Evolutionary conservation across 2,888 invertebrate species (phyloP), one percentile per base, ranked within the genome.

Genomic region (Cryptus viduatorius): DNA sequence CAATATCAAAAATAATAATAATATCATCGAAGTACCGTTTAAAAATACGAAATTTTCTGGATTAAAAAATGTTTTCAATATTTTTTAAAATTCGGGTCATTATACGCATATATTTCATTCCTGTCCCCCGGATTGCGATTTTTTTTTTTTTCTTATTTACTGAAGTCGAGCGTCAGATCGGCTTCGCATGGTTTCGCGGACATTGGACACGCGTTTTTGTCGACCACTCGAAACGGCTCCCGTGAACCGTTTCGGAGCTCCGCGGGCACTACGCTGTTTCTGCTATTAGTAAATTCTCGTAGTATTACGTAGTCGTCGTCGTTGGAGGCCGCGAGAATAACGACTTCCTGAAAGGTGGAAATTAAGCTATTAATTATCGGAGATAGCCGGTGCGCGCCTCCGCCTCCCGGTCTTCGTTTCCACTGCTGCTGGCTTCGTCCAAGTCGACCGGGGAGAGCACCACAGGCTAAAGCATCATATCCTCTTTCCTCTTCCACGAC

Each of bases 351-450:
- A 92, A 91, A 91, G 91, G 89, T 91, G 90, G 90, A 92, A 92
- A 92, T 92, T 92, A 90, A 92, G 92, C 92, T 92, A 92, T 92
- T 92, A 92, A 92, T 92, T 92, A 92, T 90, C 88, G 88, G 83
- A 77, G 75, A 85, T 79, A 69, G 86, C 85, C 82, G 71, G 59
- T 29, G 46, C 46, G 56, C 16, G 75, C 59, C 82, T 76, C 64
- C 71, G 81, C 83, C 78, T 85, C 76, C 78, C 46, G 82, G 71
- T 82, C 79, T 79, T 78, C 65, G 46, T 50, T 37, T 50, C 8
- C 44, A 5, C 29, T 50, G 53, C 29, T 50, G 53, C 48, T 46
- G 65, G n/a, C 64, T 44, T 31, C 53, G 56, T 72, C 53, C 37
- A 19, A 4, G 37, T 0, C 37, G 37, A 37, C 37, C 37, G 37